These are phyloP conservation scores for Ophion slaviceki DNA, from an alignment of 2,888 invertebrate genomes.

Conservation along the genomic window DNA sequence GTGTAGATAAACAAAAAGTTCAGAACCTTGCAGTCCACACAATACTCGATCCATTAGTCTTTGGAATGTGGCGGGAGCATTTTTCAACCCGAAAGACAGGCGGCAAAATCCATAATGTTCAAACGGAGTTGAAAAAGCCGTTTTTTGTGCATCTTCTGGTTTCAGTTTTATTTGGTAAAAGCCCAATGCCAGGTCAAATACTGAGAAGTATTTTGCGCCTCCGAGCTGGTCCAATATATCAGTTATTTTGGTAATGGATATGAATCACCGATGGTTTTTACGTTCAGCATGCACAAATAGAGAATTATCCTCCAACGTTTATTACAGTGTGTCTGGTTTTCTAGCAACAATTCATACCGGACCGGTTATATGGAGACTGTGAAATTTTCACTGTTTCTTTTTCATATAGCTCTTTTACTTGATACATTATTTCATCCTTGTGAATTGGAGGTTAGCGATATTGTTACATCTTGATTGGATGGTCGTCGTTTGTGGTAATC, in stretches of 20 bases:
- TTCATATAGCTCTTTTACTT: slow-evolving; percentile 19
- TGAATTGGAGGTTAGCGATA: slow-evolving; percentile 60
- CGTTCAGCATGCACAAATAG: slow-evolving; percentile 63
- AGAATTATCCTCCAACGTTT: slow-evolving; percentile 59
- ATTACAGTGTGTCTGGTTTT: slow-evolving; percentile 58
- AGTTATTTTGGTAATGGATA: slow-evolving; percentile 70
- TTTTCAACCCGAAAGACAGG: slow-evolving; percentile 76
- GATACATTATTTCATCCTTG: too few relatives aligned
- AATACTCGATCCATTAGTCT: slow-evolving; percentile 75
- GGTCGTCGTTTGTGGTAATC: slow-evolving; percentile 34
- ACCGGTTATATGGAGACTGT: slow-evolving; percentile 51
- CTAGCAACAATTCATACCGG: slow-evolving; percentile 13
- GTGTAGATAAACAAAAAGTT: slow-evolving; percentile 41
- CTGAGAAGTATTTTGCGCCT: slow-evolving; percentile 69
- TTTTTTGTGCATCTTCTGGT: slow-evolving; percentile 64
- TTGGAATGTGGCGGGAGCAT: slow-evolving; percentile 76
- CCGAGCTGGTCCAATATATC: slow-evolving; percentile 72
- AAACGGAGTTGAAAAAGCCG: slow-evolving; percentile 68
- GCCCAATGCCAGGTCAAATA: slow-evolving; percentile 72
- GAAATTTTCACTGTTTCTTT: slow-evolving; percentile 55
- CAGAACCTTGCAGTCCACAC: slow-evolving; percentile 56
- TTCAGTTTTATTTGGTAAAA: slow-evolving; percentile 73
- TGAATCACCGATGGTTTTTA: slow-evolving; percentile 62
- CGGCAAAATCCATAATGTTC: slow-evolving; percentile 70
- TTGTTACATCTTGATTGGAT: slow-evolving; percentile 55